Evolutionary conservation across 2,888 invertebrate genomes (phyloP), one percentile per base, ranked within the genome.

Genomic region (Drepana falcataria): DNA sequence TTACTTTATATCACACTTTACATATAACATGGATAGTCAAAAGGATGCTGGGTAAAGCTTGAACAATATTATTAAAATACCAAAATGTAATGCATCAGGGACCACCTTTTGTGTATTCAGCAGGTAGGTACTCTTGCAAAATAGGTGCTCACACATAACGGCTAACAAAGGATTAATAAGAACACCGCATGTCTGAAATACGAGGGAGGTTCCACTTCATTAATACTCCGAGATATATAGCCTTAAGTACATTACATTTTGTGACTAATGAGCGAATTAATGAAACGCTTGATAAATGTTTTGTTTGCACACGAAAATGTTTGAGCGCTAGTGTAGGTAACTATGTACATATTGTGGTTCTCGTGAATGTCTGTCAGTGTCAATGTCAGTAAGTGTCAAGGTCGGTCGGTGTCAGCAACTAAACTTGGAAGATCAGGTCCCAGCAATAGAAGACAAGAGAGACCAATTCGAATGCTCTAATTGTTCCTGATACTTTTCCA

Each of bases 181-280:
- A 35, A 51, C 51, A 51, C 51, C 51, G 51, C 54, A 34, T 41
- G 49, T 35, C 48, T 54, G 54, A 51, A 54, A 51, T 54, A 51
- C 51, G 54, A n/a, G 54, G 40, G 54, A 34, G 54, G 48, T 51
- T 44, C 51, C 54, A 51, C 54, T 54, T 54, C 51, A 54, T 54
- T 54, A 61, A 60, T 61, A 57, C 55, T 59, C 51, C 47, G 51
- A 58, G 53, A 59, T 59, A 51, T 59, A 59, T 58, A 55, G 58
- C 55, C 56, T 58, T 53, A 58, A 58, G 56, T 57, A 55, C 59
- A 60, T 55, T 51, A 51, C 57, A 54, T 53, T 56, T 54, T 59
- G 58, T 60, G 62, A 64, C 58, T 62, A 65, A 66, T 59, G 61
- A 60, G 58, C 55, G 52, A 61, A 63, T 64, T 65, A 61, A 67